A percentile compares a stretch with the other conserved stretches of the same genome.
phyloP scores from a whole-genome alignment of 2,797 vertebrate species.

The Anniella stebbinsi region DNA sequence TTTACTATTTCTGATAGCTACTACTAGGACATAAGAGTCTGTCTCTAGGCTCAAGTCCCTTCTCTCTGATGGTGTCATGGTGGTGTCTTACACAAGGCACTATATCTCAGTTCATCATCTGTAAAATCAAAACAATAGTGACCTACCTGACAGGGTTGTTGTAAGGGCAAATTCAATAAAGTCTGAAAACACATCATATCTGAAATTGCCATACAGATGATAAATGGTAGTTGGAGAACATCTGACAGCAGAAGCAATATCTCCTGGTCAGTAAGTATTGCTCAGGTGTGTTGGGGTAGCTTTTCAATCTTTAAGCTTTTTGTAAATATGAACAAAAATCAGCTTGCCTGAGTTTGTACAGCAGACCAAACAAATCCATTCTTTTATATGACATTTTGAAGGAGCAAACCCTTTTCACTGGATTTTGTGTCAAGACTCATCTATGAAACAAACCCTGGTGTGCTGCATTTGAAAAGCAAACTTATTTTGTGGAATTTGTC shows the following conservation, averaged over 20 bases:
- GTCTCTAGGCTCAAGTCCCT: neutral
- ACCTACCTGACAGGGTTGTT: neutral
- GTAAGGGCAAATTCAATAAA: neutral
- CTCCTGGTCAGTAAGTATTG: neutral
- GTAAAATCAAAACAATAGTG: conserved; percentile 3
- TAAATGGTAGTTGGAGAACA: conserved; percentile 4
- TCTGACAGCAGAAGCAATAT: conserved; percentile 2
- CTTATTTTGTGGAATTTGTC: conserved; percentile 5
- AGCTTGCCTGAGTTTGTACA: neutral
- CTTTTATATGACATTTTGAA: neutral
- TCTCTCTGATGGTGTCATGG: neutral
- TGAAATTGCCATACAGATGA: conserved; percentile 13
- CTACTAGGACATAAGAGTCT: neutral
- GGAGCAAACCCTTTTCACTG: neutral
- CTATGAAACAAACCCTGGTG: neutral
- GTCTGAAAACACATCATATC: neutral
- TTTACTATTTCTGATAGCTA: neutral
- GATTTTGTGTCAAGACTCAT: neutral
- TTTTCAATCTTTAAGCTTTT: neutral
- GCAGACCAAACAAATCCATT: neutral
- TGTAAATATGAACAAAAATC: neutral
- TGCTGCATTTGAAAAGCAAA: conserved; percentile 18
- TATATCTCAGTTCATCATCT: neutral
- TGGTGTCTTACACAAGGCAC: neutral
- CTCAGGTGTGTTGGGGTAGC: neutral